phyloP scores from a whole-genome alignment of 2,113 vertebrate genomes.

The Verasper variegatus region DNA sequence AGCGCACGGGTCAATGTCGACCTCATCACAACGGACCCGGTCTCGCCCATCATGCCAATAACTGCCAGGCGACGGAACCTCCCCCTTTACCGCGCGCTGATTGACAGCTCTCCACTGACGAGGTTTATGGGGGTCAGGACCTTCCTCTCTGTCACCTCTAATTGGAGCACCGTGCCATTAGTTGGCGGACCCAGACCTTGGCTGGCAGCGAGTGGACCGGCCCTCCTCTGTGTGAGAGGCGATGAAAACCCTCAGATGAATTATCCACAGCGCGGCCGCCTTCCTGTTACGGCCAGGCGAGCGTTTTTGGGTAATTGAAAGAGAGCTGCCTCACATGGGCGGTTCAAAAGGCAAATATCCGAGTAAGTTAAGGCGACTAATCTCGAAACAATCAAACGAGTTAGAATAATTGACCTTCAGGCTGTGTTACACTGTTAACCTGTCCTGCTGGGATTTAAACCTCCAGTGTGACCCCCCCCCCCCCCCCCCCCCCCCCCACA shows the following conservation, averaged over 20 bases:
- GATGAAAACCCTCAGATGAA: constrained; percentile 58
- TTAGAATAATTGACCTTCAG: constrained; percentile 75
- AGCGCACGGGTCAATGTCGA: constrained; percentile 72
- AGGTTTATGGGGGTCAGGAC: constrained; percentile 78
- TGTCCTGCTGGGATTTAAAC: constrained; percentile 76
- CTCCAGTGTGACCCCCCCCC: constrained; percentile 31
- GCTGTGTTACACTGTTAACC: constrained; percentile 70
- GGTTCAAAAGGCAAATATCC: constrained; percentile 59
- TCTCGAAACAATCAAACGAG: constrained; percentile 72
- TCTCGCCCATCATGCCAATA: constrained; percentile 67
- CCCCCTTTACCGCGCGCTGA: constrained; percentile 61
- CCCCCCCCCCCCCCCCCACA: constrained; percentile 10
- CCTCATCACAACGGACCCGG: constrained; percentile 53
- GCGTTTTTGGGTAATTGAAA: constrained; percentile 53
- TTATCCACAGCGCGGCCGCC: constrained; percentile 31
- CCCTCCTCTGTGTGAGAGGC: constrained; percentile 46
- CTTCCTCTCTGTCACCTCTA: constrained; percentile 72
- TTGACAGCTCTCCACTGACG: constrained; percentile 75
- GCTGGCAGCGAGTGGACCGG: constrained; percentile 42
- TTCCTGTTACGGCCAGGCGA: constrained; percentile 24
- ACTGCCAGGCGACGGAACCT: constrained; percentile 63
- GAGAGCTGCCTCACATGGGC: constrained; percentile 37
- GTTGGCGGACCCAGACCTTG: constrained; percentile 65
- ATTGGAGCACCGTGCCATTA: constrained; percentile 70
- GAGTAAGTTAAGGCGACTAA: constrained; percentile 60